Base-by-base conservation (phyloP, 2,797 vertebrate genomes). In the Chiroxiphia lanceolata region DNA sequence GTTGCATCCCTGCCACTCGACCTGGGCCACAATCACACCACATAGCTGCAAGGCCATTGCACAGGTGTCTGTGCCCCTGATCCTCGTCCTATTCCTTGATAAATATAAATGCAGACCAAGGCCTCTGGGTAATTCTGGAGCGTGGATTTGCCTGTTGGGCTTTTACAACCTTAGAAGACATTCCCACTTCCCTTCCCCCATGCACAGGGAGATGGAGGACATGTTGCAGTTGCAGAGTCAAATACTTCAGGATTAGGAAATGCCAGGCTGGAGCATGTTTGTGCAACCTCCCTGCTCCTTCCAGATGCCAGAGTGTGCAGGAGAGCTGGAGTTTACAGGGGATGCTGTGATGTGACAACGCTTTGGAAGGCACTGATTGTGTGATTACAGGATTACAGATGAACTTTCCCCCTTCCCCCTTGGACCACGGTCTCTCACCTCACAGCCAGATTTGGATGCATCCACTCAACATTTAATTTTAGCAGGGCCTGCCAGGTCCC, bases 241-340 rank as follows among this genome's bases (percentile, higher is more conserved):
- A 68, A 45, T 25, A 68, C 54, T 90, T 48, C 53, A 50, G 54
- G 51, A 76, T 83, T 84, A 93, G 71, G 84, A 91, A 93, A 94
- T 0, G 0, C 23, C 5, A 0, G 56, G 42, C 56, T 90, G 48
- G 64, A 83, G 48, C 14, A 2, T 33, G 60, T 76, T 38, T 40
- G 83, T 70, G 71, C 87, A 80, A 33, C 72, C 18, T 67, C 75
- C n/a, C 40, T 57, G 64, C 45, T 87, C 54, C 47, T 76, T 76
- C 67, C 70, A 94, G 74, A 47, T 79, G 81, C 57, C 65, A 72
- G 78, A 29, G 16, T 2, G 29, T 53, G 84, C 38, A 4, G 87
- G 54, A 86, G 74, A 77, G 68, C 44, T 60, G 44, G 56, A 45
- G 45, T 2, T 2, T 92, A 40, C 80, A 87, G 74, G 59, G 87